phyloP scores from a whole-genome alignment of 2,888 invertebrate species.

The Limnephilus lunatus region DNA sequence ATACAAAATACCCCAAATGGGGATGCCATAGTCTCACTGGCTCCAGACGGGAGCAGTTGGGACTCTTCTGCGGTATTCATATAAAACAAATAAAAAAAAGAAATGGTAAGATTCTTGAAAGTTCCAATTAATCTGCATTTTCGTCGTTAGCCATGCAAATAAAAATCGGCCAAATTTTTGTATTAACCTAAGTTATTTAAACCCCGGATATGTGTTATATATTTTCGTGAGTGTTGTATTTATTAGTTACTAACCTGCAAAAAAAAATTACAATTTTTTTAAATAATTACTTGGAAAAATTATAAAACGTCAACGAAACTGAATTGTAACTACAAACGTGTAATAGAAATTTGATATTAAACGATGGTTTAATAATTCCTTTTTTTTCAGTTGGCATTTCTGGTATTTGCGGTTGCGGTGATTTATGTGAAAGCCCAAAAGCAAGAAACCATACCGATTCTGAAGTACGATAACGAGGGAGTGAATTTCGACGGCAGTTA shows the following conservation, averaged over 20 bases:
- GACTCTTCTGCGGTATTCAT: too few relatives aligned
- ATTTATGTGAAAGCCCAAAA: conserved; percentile 67
- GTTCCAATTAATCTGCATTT: too few relatives aligned
- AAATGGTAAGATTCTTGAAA: too few relatives aligned
- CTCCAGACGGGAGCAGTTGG: too few relatives aligned
- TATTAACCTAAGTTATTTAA: too few relatives aligned
- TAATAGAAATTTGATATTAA: neutral
- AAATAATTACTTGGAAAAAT: neutral
- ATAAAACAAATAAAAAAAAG: too few relatives aligned
- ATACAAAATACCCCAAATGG: too few relatives aligned
- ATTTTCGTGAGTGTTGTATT: too few relatives aligned
- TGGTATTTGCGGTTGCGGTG: conserved; percentile 67
- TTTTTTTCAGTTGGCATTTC: conserved; percentile 41
- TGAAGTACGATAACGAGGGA: conserved; percentile 79
- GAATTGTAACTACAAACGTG: neutral
- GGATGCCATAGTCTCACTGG: too few relatives aligned
- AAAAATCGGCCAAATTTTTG: too few relatives aligned
- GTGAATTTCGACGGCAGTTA: conserved; percentile 81
- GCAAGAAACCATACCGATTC: conserved; percentile 75
- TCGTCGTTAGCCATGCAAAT: too few relatives aligned
- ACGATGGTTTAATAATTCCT: neutral
- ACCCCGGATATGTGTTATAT: too few relatives aligned
- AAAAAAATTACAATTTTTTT: neutral
- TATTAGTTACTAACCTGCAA: neutral
- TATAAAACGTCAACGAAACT: neutral